Percentiles rank a stretch among this genome's conserved stretches.
Evolutionary conservation across 2,888 invertebrate genomes (phyloP).

Genomic region (Dasysyrphus albostriatus): DNA sequence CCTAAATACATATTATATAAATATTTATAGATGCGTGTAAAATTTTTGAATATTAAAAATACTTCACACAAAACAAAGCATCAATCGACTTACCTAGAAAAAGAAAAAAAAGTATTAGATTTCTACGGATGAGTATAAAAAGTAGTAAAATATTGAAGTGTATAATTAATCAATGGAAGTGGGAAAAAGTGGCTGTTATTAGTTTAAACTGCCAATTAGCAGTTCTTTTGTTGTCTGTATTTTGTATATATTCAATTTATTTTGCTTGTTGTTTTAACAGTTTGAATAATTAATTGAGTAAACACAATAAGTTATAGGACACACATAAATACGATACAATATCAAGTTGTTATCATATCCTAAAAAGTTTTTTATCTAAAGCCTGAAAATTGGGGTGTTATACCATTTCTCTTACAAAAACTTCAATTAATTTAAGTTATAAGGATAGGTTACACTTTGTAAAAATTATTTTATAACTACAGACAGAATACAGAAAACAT

Average conservation of each 20-base stretch:
- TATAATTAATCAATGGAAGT: slow-evolving; percentile 20
- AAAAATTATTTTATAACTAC: neutral
- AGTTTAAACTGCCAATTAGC: slow-evolving; percentile 8
- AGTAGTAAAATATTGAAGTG: neutral
- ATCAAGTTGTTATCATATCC: neutral
- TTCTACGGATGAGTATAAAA: neutral
- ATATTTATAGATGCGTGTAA: no score
- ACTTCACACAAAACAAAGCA: neutral
- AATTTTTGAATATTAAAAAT: neutral
- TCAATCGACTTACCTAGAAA: slow-evolving; percentile 1
- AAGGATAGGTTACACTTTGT: neutral
- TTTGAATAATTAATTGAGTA: slow-evolving; percentile 1
- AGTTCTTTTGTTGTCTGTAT: slow-evolving; percentile 3
- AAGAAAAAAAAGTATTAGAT: slow-evolving; percentile 12
- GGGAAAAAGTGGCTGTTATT: slow-evolving; percentile 1
- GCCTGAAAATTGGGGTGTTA: neutral
- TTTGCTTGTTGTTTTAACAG: neutral
- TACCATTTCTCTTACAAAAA: neutral
- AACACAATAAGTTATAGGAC: neutral
- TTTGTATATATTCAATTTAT: neutral
- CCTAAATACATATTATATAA: neutral
- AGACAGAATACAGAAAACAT: slow-evolving; percentile 36
- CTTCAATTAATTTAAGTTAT: neutral
- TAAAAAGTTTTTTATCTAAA: neutral
- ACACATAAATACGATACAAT: neutral